phyloP scores from a whole-genome alignment of 2,113 vertebrate species.

The Poeciliopsis turrubarensis region DNA sequence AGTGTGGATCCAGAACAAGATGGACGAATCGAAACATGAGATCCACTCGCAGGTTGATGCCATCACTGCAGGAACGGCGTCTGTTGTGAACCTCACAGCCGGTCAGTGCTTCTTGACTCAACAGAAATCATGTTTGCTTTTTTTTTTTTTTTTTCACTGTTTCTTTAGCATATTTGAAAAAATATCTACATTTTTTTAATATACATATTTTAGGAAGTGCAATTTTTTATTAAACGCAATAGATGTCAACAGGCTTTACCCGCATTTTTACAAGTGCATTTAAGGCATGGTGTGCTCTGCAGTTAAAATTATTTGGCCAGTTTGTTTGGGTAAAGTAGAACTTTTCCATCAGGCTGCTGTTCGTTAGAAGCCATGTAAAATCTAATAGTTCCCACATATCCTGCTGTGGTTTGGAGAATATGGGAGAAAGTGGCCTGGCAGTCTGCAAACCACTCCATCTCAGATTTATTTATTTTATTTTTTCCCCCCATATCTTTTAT shows the following conservation, averaged over 20 bases:
- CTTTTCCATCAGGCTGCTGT: conserved; percentile 28
- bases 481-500: not conserved
- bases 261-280: conserved; percentile 35
- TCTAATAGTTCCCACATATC: conserved; percentile 19
- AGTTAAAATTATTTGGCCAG: conserved; percentile 39
- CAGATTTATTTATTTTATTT: not conserved
- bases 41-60: conserved; percentile 99
- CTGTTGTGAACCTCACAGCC: conserved; percentile 98
- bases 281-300: conserved; percentile 7
- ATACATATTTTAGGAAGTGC: too few species aligned
- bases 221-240: too few species aligned
- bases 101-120: conserved; percentile 79
- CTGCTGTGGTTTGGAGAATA: conserved; percentile 39
- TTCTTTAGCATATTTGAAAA: not conserved
- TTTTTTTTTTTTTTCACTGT: not conserved
- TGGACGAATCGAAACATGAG: conserved; percentile 98
- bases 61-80: conserved; percentile 97
- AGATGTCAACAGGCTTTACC: not conserved
- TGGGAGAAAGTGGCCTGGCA: conserved; percentile 3
- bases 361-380: conserved; percentile 33
- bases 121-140: not conserved
- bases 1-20: conserved; percentile 99
- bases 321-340: conserved; percentile 36
- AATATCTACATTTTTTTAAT: too few species aligned
- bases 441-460: not conserved